Conservation (phyloP, 2,888 invertebrate species). For the Frankliniella intonsa region DNA sequence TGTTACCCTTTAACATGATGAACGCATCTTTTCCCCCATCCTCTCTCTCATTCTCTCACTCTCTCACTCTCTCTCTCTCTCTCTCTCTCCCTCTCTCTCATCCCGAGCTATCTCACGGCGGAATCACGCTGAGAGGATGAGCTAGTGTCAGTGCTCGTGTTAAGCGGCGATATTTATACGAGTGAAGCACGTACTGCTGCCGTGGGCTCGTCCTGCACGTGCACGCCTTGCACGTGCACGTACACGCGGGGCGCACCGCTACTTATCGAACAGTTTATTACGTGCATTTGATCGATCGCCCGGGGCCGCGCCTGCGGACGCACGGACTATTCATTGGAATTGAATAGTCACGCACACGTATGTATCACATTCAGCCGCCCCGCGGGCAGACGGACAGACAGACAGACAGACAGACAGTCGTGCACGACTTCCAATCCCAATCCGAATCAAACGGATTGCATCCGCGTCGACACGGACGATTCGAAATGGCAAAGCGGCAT, state of each 20-base stretch:
- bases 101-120: no score
- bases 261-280: slow-evolving; percentile 16
- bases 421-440: neutral
- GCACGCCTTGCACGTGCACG: neutral
- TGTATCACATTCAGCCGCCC: neutral
- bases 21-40: neutral
- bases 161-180: no score
- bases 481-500: neutral
- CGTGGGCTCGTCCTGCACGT: neutral
- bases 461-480: neutral
- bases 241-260: neutral
- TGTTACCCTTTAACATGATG: neutral
- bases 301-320: neutral
- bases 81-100: no score
- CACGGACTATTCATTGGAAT: slow-evolving; percentile 4
- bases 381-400: neutral
- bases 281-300: neutral
- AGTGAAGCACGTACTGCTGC: neutral
- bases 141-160: no score
- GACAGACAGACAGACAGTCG: neutral
- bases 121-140: no score
- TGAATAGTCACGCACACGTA: slow-evolving; percentile 4
- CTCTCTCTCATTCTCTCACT: no score
- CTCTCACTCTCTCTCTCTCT: no score
- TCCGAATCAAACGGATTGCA: neutral